Conservation (phyloP, 2,888 invertebrate genomes). For the Belgica antarctica region DNA sequence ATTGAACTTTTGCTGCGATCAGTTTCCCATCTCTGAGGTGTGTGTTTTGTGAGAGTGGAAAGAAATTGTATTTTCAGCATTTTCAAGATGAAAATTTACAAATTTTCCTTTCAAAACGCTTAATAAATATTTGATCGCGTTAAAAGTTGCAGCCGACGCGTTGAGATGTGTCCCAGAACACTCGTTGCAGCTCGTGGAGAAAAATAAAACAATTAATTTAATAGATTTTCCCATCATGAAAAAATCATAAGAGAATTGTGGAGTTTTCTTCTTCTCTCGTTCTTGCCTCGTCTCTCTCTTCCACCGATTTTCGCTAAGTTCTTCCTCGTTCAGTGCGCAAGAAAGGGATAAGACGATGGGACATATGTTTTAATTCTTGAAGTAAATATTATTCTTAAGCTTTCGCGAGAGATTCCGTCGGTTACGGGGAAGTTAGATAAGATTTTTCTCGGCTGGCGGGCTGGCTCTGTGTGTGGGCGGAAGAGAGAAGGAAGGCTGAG, state of each 20-base stretch:
- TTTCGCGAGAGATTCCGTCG: conserved; percentile 22
- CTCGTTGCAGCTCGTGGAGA: neutral
- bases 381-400: conserved; percentile 40
- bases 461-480: conserved; percentile 3
- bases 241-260: conserved; percentile 2
- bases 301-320: neutral
- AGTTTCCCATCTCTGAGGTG: conserved; percentile 35
- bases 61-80: conserved; percentile 2
- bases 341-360: conserved; percentile 25
- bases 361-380: conserved; percentile 43
- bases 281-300: neutral
- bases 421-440: neutral
- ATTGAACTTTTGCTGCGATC: conserved; percentile 42
- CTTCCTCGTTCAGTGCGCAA: neutral
- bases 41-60: neutral
- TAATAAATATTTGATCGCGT: conserved; percentile 19
- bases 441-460: neutral
- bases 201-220: conserved; percentile 20
- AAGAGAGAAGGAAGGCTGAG: neutral
- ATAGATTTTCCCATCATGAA: conserved; percentile 23
- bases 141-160: neutral
- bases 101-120: neutral
- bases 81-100: neutral
- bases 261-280: conserved; percentile 14
- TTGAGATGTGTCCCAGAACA: neutral